Evolutionary conservation across 1,140 invertebrate species (phyloP).

Genomic region (Drosophila willistoni): DNA sequence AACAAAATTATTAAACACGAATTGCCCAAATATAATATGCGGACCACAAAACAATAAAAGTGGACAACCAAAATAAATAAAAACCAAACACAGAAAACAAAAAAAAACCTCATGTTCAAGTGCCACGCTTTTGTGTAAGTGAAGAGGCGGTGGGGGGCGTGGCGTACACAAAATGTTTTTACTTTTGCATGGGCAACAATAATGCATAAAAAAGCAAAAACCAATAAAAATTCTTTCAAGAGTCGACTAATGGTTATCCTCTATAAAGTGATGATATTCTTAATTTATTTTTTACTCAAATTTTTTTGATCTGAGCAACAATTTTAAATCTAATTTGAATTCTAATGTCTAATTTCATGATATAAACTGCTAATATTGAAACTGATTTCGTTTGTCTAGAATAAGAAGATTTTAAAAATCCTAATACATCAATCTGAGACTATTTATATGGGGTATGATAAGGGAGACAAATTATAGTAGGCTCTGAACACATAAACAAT

Average conservation of each 20-base stretch:
- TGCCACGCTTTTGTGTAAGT: constrained; percentile 70
- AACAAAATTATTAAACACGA: constrained; percentile 70
- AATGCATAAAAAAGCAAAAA: constrained; percentile 58
- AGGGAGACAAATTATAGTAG: constrained; percentile 44
- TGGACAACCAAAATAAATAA: constrained; percentile 48
- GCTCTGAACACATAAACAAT: constrained; percentile 55
- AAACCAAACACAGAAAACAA: constrained; percentile 10
- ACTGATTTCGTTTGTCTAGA: no score
- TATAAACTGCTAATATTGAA: no score
- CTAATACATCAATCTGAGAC: background rate
- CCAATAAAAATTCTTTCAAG: constrained; percentile 27
- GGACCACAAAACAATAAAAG: constrained; percentile 76
- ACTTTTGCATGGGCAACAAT: constrained; percentile 70
- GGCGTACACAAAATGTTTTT: constrained; percentile 64
- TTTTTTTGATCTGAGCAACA: no score
- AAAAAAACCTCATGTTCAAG: constrained; percentile 63
- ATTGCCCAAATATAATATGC: constrained; percentile 77
- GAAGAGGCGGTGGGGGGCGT: constrained; percentile 42
- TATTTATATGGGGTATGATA: constrained; percentile 14
- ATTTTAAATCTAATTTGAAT: no score
- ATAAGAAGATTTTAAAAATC: no score
- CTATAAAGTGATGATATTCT: background rate
- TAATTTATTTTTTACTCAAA: no score
- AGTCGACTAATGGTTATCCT: constrained; percentile 15
- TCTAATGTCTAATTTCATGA: no score